Base-by-base conservation (phyloP, 2,113 vertebrate genomes). In the Siniperca knerii region DNA sequence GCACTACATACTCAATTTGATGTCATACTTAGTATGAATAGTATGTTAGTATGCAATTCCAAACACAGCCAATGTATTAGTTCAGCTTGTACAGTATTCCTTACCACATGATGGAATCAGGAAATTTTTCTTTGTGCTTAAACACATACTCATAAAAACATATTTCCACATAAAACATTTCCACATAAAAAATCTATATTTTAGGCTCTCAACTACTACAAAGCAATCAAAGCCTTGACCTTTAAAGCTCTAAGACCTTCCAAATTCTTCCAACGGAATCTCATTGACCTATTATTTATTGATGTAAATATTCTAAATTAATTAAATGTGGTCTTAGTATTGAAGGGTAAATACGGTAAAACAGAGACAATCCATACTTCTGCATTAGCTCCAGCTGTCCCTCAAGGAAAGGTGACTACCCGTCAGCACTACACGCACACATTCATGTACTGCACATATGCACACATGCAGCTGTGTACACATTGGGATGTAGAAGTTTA, bases 221-320 rank as follows among this genome's bases (percentile, higher is more conserved):
- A 72, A 76, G 67, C 77, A 78, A 75, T 86, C 58, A 75, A 82
- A 68, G 42, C 20, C n/a, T 29, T 86, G 67, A 79, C 82, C 84
- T 84, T 85, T 82, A 50, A 73, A 82, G 23, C 40, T 75, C 25
- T 40, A n/a, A 82, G 15, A 44, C 55, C 29, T 75, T 70, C 12
- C 0, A 81, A 50, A 57, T 65, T 76, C 13, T 79, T 58, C 65
- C 58, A 52, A 55, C 0, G 69, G 44, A 72, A 35, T 62, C 42
- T 37, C 1, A 54, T 44, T 82, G 55, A 81, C 46, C 35, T 60
- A 42, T 75, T 64, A 55, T 70, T 68, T 86, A 86, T 75, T 25
- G 35, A 80, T 77, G 29, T 35, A 85, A 70, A 83, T 65, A 66
- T 81, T 15, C 42, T 65, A 46, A 75, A 72, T 78, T 66, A 72